Evolutionary conservation across 1,140 invertebrate genomes (phyloP), one percentile per base, ranked within the genome.

Genomic region (Oncopeltus fasciatus): DNA sequence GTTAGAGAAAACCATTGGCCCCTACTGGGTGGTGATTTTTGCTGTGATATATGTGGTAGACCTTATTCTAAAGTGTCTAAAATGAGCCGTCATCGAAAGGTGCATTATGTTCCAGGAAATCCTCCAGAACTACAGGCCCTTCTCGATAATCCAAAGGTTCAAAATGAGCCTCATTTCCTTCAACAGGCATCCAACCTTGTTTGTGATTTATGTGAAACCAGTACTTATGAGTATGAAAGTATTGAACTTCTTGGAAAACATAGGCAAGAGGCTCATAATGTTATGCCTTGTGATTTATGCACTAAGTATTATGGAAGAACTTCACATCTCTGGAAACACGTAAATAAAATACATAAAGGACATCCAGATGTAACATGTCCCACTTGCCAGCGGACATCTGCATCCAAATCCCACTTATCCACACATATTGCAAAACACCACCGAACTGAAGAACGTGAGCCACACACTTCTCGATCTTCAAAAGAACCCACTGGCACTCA

Each of bases 271-370:
- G 68, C 72, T 29, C 81, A 83, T 65, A 74, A 74, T 21, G 74
- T 81, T 2, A 80, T 80, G 61, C 80, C 81, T 1, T 83, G 81
- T 64, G 81, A 83, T 70, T 68, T 83, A 1, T 83, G 81, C 67
- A 78, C 77, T 62, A 83, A 83, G 65, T 81, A 76, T 61, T 83
- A 83, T 49, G 80, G 80, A 0, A 69, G 80, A 8, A 81, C 79
- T 1, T 81, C 80, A 2, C 80, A 82, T 65, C 66, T 83, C 8
- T 82, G 81, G 80, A 83, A 83, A 65, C 81, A 83, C 62, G 81
- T 82, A 0, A 81, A 81, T 66, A 71, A 80, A 31, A 74, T 80
- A 24, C 81, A 83, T 63, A 82, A 81, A 69, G 77, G 77, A 21
- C 80, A 83, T 65, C 74, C 76, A 16, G 78, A 79, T 53, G 76